A percentile compares a stretch with the other conserved stretches of the same genome.
Evolutionary conservation across 1,140 invertebrate species (phyloP).

Genomic region (Ridgeia piscesae): DNA sequence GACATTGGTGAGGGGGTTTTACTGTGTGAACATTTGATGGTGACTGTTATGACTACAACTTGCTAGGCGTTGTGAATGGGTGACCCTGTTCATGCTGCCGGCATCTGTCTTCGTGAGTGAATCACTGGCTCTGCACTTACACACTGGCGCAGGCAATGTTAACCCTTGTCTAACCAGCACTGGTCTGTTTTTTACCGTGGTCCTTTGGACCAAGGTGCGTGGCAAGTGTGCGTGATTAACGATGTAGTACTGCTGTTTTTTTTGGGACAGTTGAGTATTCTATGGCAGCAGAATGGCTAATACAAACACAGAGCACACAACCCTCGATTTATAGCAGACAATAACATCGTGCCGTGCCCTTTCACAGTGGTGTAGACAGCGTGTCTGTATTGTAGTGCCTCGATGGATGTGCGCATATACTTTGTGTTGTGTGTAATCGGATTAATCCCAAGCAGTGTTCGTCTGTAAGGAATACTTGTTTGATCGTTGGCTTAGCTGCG

Average conservation of each 20-base stretch:
- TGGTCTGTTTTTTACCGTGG: neutral
- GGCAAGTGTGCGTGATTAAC: neutral
- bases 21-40: neutral
- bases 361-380: neutral
- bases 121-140: neutral
- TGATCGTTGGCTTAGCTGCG: neutral
- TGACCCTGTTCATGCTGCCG: neutral
- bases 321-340: neutral
- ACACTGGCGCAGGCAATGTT: neutral
- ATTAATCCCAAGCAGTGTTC: neutral
- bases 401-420: neutral
- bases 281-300: neutral
- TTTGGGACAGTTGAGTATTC: neutral
- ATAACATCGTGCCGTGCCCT: neutral
- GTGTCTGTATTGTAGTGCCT: neutral
- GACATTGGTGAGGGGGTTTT: neutral
- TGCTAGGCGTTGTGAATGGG: neutral
- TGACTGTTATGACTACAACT: neutral
- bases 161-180: neutral
- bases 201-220: neutral
- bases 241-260: neutral
- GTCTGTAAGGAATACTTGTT: neutral
- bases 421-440: neutral
- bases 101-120: neutral
- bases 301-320: neutral